Conservation (phyloP, 2,113 vertebrate genomes). For the Solea senegalensis region DNA sequence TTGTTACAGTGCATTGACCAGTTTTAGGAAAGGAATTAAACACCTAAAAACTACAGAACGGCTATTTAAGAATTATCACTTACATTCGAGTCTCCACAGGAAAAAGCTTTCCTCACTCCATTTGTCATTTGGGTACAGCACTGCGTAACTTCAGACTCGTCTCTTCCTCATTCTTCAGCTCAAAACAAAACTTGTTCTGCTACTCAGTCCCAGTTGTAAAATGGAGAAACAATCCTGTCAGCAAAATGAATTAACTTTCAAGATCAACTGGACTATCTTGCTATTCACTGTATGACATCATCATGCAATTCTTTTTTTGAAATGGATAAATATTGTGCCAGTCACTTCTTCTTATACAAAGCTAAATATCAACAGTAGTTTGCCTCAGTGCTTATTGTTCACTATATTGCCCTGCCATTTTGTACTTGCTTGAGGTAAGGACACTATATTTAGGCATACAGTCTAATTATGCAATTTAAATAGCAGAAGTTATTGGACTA, state of each 20-base stretch:
- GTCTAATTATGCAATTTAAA: no score
- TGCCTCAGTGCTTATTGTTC: no score
- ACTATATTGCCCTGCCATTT: no score
- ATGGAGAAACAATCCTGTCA: not conserved
- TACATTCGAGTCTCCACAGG: not conserved
- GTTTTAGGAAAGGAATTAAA: no score
- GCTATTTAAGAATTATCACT: not conserved
- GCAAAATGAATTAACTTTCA: not conserved
- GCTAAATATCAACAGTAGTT: no score
- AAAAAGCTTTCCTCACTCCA: constrained; percentile 5
- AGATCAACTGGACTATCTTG: not conserved
- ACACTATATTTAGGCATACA: no score
- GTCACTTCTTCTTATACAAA: no score
- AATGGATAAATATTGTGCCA: not conserved
- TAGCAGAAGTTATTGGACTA: no score
- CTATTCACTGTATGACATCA: not conserved
- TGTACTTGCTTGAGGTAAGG: no score
- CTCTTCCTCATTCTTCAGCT: constrained; percentile 56
- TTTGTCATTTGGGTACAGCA: not conserved
- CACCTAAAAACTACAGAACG: no score
- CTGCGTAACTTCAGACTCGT: not conserved
- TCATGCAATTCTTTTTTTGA: not conserved
- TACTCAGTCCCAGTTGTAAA: not conserved
- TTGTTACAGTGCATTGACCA: no score
- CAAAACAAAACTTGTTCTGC: constrained; percentile 45